Conservation (phyloP, 2,797 vertebrate genomes). For the Bovichtus variegatus region DNA sequence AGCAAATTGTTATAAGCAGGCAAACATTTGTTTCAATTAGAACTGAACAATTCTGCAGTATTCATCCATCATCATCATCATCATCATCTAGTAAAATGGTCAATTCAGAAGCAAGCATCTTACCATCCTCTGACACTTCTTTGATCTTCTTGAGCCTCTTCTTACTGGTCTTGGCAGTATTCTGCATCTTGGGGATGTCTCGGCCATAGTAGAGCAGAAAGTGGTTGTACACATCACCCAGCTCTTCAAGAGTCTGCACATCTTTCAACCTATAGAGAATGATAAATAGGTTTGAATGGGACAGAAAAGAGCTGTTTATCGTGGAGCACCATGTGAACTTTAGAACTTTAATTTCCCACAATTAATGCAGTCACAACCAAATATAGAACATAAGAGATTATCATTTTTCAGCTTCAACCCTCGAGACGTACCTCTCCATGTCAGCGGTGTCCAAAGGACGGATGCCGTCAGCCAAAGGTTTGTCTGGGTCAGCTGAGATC, state of each 20-base stretch:
- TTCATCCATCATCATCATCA: neutral
- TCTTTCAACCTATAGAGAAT: slow-evolving; percentile 90
- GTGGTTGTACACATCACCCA: slow-evolving; percentile 97
- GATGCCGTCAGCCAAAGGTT: slow-evolving; percentile 96
- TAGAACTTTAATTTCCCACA: neutral
- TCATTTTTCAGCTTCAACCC: neutral
- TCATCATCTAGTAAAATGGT: neutral
- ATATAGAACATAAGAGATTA: neutral
- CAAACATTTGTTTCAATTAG: neutral
- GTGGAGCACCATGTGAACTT: neutral
- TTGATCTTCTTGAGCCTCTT: slow-evolving; percentile 94
- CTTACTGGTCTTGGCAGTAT: slow-evolving; percentile 91
- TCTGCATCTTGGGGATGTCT: slow-evolving; percentile 99
- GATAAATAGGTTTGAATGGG: neutral
- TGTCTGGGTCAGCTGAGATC: slow-evolving; percentile 98
- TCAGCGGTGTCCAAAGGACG: slow-evolving; percentile 96
- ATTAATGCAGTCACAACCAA: neutral
- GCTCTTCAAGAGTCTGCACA: slow-evolving; percentile 96
- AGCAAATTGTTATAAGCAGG: neutral
- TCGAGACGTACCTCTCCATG: slow-evolving; percentile 90
- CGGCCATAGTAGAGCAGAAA: slow-evolving; percentile 98
- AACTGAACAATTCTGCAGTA: neutral
- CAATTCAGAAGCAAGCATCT: neutral
- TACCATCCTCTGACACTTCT: slow-evolving; percentile 92
- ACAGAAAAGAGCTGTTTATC: neutral